These are phyloP conservation scores for Bagarius yarrelli DNA, from an alignment of 2,113 vertebrate genomes.

Conservation along the genomic window DNA sequence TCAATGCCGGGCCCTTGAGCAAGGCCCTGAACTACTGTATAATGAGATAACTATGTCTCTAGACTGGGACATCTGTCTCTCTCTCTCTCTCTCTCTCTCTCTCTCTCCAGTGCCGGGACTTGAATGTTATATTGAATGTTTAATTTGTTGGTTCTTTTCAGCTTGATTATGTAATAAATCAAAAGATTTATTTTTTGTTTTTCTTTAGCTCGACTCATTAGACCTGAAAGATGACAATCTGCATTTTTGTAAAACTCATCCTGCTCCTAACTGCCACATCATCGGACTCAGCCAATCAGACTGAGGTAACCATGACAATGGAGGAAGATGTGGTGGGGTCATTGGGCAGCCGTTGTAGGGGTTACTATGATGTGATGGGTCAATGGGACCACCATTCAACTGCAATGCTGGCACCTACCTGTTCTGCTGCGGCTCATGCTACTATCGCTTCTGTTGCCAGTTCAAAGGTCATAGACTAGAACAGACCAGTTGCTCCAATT, in stretches of 20 bases:
- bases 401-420: constrained; percentile 90
- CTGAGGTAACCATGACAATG: constrained; percentile 68
- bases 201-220: neutral
- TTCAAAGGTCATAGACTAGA: constrained; percentile 86
- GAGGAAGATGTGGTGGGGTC: constrained; percentile 58
- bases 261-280: constrained; percentile 59
- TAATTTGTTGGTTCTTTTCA: neutral
- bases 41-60: too few species aligned
- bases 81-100: constrained; percentile 20
- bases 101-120: constrained; percentile 20
- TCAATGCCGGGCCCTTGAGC: too few species aligned
- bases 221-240: constrained; percentile 26
- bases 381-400: constrained; percentile 97
- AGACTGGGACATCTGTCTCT: neutral
- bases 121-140: neutral
- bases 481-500: constrained; percentile 88
- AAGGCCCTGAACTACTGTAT: too few species aligned
- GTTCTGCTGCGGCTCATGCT: constrained; percentile 97
- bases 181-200: neutral
- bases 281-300: constrained; percentile 65
- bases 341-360: constrained; percentile 81
- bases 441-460: constrained; percentile 97
- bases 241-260: constrained; percentile 55
- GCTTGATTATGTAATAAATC: neutral
- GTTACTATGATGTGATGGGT: constrained; percentile 98